Conservation (phyloP, 92 coral and sea anemone genomes). For the Desmophyllum pertusum region DNA sequence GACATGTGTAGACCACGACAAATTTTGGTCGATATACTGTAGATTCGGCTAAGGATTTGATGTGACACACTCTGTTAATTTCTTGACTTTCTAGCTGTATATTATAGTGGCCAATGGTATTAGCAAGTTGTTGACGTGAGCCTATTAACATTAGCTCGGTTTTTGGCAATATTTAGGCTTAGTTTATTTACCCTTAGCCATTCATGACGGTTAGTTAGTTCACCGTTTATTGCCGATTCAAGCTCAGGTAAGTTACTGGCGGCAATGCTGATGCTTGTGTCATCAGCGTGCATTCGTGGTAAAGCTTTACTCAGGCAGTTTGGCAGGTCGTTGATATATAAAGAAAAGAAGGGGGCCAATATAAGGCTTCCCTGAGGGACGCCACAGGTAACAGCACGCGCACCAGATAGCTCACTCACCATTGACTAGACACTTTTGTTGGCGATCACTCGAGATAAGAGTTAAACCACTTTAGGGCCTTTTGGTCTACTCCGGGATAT, state of each 20-base stretch:
- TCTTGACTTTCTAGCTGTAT: not conserved
- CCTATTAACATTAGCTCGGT: not conserved
- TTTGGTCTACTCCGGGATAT: not conserved
- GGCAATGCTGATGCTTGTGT: not conserved
- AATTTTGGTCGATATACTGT: too few species aligned
- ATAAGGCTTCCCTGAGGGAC: not conserved
- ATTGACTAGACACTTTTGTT: not conserved
- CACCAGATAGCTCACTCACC: not conserved
- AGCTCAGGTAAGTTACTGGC: not conserved
- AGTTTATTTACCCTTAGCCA: not conserved
- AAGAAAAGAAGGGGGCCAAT: not conserved
- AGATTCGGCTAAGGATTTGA: too few species aligned
- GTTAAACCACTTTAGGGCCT: not conserved
- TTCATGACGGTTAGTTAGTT: not conserved
- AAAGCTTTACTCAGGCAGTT: not conserved
- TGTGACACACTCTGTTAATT: too few species aligned
- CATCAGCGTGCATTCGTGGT: not conserved
- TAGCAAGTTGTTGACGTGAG: not conserved
- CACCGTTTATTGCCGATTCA: not conserved
- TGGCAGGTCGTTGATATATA: not conserved
- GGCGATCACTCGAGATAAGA: too few species aligned
- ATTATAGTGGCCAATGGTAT: not conserved
- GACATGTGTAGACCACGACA: too few species aligned
- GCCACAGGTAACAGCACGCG: not conserved
- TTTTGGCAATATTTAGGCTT: not conserved